Evolutionary conservation across 1,140 invertebrate species (phyloP).

Genomic region (Bombus fervidus): DNA sequence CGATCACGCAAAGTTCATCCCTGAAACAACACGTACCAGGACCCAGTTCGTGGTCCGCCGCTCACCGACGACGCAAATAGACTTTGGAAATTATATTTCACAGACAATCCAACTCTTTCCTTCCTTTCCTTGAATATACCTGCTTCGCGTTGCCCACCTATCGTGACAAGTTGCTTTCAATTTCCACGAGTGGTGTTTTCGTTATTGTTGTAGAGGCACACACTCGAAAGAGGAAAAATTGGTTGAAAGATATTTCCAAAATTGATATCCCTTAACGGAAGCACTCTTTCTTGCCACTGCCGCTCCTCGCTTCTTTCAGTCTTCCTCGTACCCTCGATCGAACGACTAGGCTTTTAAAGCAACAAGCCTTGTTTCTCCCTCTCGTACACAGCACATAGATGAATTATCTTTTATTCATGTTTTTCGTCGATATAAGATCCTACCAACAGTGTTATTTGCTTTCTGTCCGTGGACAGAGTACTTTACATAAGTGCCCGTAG

Average conservation of each 20-base stretch:
- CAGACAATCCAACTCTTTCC: background rate
- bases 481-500: slow-evolving; percentile 64
- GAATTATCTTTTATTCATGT: slow-evolving; percentile 79
- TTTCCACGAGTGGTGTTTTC: background rate
- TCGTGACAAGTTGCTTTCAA: background rate
- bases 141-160: too few species aligned
- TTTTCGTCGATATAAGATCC: slow-evolving; percentile 19
- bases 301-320: background rate
- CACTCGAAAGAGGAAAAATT: too few species aligned
- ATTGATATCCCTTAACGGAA: background rate
- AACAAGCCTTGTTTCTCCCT: slow-evolving; percentile 53
- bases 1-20: background rate
- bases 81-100: background rate
- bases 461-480: slow-evolving; percentile 57
- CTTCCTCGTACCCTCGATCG: slow-evolving; percentile 24
- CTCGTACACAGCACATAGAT: slow-evolving; percentile 65
- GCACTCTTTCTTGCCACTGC: too few species aligned
- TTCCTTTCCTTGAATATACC: too few species aligned
- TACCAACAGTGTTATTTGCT: slow-evolving; percentile 45
- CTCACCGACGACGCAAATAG: background rate
- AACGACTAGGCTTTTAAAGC: slow-evolving; percentile 13
- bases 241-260: background rate
- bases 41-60: background rate
- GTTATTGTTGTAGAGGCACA: background rate
- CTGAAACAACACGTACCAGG: background rate